Percentiles rank a stretch among this genome's conserved stretches.
Evolutionary conservation across 2,888 invertebrate species (phyloP).

Genomic region (Drosophila borealis): DNA sequence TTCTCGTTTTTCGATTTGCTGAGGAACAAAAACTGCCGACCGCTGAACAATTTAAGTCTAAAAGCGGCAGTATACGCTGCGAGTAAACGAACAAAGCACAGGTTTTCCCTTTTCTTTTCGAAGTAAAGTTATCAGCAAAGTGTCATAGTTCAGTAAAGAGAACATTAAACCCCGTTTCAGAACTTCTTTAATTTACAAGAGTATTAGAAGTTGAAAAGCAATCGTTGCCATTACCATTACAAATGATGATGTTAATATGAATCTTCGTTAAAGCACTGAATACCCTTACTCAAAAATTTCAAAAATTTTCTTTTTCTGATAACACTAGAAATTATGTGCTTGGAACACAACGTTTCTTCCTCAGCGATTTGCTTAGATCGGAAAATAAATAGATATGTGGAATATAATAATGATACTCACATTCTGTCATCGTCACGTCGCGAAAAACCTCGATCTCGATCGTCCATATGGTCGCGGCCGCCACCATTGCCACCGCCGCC

Average conservation of each 20-base stretch:
- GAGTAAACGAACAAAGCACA: slow-evolving; percentile 10
- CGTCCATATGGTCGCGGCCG: slow-evolving; percentile 75
- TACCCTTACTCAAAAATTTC: slow-evolving; percentile 5
- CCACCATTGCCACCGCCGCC: slow-evolving; percentile 51
- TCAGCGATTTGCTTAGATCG: slow-evolving; percentile 23
- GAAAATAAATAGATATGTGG: slow-evolving; percentile 9
- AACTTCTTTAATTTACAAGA: background rate
- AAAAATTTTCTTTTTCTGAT: background rate
- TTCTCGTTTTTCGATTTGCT: background rate
- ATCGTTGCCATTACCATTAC: slow-evolving; percentile 1
- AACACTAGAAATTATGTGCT: slow-evolving; percentile 9
- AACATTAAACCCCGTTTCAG: slow-evolving; percentile 1
- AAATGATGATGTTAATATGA: slow-evolving; percentile 1
- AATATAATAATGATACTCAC: slow-evolving; percentile 73
- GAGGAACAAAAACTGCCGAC: slow-evolving; percentile 13
- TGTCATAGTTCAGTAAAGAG: slow-evolving; percentile 26
- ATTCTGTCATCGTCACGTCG: slow-evolving; percentile 87
- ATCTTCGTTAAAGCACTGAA: slow-evolving; percentile 4
- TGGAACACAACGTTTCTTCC: slow-evolving; percentile 12
- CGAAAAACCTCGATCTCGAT: slow-evolving; percentile 83
- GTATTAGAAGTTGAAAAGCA: slow-evolving; percentile 1
- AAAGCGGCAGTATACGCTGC: slow-evolving; percentile 4
- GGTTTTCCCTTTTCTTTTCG: background rate
- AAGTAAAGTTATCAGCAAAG: slow-evolving; percentile 37
- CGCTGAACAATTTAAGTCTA: slow-evolving; percentile 23